Evolutionary conservation across 2,888 invertebrate genomes (phyloP).

Genomic region (Gandaritis pyraliata): DNA sequence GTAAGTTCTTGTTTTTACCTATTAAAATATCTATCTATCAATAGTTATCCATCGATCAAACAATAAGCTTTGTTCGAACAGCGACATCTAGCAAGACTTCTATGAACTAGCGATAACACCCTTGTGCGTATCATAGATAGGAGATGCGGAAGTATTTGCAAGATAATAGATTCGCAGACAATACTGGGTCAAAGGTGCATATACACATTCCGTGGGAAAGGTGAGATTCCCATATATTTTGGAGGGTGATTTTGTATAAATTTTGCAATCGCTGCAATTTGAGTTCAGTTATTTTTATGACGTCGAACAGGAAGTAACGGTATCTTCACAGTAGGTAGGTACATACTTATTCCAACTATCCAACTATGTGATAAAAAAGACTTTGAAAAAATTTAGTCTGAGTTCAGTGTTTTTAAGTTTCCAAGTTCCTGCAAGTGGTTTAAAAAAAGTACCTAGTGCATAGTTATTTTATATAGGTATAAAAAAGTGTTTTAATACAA

Average conservation of each 20-base stretch:
- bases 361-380: neutral
- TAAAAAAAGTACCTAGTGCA: too few species aligned
- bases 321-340: neutral
- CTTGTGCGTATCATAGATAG: conserved; percentile 54
- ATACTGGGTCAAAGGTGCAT: conserved; percentile 72
- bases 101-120: conserved; percentile 56
- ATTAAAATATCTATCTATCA: too few species aligned
- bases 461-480: too few species aligned
- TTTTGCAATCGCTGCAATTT: conserved; percentile 57
- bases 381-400: neutral
- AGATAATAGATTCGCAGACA: conserved; percentile 73
- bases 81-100: conserved; percentile 61
- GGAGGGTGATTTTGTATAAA: conserved; percentile 75
- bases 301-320: conserved; percentile 74
- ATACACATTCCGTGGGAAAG: conserved; percentile 60
- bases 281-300: conserved; percentile 69
- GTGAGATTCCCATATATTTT: conserved; percentile 49
- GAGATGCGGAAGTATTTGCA: conserved; percentile 67
- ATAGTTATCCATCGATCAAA: too few species aligned
- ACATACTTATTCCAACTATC: neutral
- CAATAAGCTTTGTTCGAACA: conserved; percentile 30
- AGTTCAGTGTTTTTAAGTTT: neutral
- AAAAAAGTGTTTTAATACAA: too few species aligned
- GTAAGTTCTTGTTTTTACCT: too few species aligned
- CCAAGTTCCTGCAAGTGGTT: too few species aligned